Base-by-base conservation (phyloP, 2,888 invertebrate genomes). In the Abrostola triplasia region DNA sequence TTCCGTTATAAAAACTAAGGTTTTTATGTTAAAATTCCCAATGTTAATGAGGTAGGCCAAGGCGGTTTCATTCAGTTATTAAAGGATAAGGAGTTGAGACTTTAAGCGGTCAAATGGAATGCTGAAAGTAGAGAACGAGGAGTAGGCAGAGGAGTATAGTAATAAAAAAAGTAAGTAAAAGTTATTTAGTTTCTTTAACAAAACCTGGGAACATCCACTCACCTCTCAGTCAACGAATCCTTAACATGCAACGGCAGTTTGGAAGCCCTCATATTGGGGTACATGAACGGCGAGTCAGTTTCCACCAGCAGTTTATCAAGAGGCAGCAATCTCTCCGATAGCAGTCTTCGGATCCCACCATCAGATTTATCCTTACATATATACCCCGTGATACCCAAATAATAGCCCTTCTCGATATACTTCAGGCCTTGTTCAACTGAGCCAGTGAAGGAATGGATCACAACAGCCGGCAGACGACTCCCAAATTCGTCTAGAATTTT, bases 251-350 rank as follows among this genome's bases (percentile, higher is more conserved):
- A 93, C 50, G 98, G 98, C 84, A 99, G 92, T 90, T 99, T 99
- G 38, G 98, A 98, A 69, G 98, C 98, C 85, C 98, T 95, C 70
- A 98, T 98, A 90, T 99, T 98, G 4, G 99, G 98, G 90, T 98
- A 99, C 98, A 99, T 98, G 87, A 98, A 99, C 1, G 99, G 99
- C 0, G 98, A 97, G 91, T 99, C 99, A 0, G 98, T 98, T 91
- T 99, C 98, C 6, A 99, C 97, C 64, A 99, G 90, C 79, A 99
- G 91, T 86, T 96, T 96, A 81, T 99, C 98, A 76, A 99, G 86
- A 0, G 98, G 98, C 82, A 98, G 95, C 58, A 96, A 95, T 59
- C 97, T 96, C 83, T 97, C 97, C 41, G 97, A 97, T 42, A 99
- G 89, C 69, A 98, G 92, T 86, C 97, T 96, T 59, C 98, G 95